Percentiles rank a stretch among this genome's conserved stretches.
phyloP scores from a whole-genome alignment of 2,797 vertebrate genomes.

The Poeciliopsis turneri region DNA sequence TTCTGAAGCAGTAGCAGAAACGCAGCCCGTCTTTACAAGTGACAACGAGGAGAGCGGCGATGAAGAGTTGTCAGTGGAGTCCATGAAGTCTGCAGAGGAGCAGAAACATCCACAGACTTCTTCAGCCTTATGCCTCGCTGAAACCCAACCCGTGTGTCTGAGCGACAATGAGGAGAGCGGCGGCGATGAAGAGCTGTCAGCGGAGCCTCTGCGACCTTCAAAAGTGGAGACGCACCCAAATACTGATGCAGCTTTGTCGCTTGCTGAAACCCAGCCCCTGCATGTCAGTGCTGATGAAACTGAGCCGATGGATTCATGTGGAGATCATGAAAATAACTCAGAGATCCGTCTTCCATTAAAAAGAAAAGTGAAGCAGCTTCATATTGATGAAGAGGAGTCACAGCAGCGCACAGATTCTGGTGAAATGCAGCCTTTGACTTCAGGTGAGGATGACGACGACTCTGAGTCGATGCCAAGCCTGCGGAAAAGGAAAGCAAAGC shows the following conservation, averaged over 20 bases:
- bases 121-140: constrained; percentile 1
- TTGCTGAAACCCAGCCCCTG: constrained; percentile 44
- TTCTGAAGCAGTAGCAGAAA: constrained; percentile 34
- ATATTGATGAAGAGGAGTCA: constrained; percentile 29
- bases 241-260: background rate
- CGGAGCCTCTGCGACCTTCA: constrained; percentile 1
- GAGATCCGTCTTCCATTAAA: constrained; percentile 1
- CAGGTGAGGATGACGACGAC: constrained; percentile 30
- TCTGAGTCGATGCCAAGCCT: constrained; percentile 8
- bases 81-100: constrained; percentile 15
- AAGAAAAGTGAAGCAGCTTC: constrained; percentile 30
- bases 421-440: constrained; percentile 38
- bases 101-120: constrained; percentile 19
- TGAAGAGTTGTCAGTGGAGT: constrained; percentile 9
- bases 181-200: constrained; percentile 20
- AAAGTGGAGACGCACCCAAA: constrained; percentile 30
- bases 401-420: constrained; percentile 1
- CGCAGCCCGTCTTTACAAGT: constrained; percentile 51
- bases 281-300: constrained; percentile 16
- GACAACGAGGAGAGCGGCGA: constrained; percentile 46
- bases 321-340: constrained; percentile 31
- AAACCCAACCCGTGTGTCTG: constrained; percentile 48
- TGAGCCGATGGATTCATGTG: constrained; percentile 29
- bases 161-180: constrained; percentile 46
- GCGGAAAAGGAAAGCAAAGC: constrained; percentile 40